These are phyloP conservation scores for Daphoenositta chrysoptera DNA, from an alignment of 2,113 vertebrate species.

Conservation along the genomic window DNA sequence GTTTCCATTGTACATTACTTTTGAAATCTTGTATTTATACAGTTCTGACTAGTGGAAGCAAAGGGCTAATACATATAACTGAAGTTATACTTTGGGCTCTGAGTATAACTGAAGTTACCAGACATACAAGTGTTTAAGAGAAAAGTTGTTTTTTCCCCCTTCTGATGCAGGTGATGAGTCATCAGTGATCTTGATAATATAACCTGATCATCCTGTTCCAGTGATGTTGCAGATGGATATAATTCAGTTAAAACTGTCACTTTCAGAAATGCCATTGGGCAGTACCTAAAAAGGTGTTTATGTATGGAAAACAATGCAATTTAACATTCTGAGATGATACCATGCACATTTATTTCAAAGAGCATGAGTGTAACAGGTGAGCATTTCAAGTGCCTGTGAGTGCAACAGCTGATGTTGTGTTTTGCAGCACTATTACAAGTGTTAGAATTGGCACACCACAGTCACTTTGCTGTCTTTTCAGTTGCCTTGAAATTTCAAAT, in stretches of 20 bases:
- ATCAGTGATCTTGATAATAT: not conserved
- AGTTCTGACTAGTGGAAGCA: not conserved
- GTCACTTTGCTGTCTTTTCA: not conserved
- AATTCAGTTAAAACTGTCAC: not conserved
- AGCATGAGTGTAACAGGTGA: not conserved
- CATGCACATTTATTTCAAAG: not conserved
- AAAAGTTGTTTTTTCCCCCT: not conserved
- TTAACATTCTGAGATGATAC: not conserved
- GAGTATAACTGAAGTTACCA: not conserved
- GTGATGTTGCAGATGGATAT: not conserved
- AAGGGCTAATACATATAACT: not conserved
- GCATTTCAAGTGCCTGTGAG: not conserved
- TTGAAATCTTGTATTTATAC: not conserved
- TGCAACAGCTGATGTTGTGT: not conserved
- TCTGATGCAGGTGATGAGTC: not conserved
- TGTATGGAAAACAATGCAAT: not conserved
- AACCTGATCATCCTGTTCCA: not conserved
- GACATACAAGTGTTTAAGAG: not conserved
- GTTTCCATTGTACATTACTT: not conserved
- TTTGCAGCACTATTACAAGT: not conserved
- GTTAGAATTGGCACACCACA: not conserved
- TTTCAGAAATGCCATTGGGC: not conserved
- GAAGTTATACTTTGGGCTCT: not conserved
- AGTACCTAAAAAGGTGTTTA: not conserved
- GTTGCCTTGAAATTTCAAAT: not conserved